Percentiles rank a stretch among this genome's conserved stretches.
These are phyloP conservation scores for Molanna angustata DNA, from an alignment of 2,888 invertebrate genomes.

Conservation along the genomic window DNA sequence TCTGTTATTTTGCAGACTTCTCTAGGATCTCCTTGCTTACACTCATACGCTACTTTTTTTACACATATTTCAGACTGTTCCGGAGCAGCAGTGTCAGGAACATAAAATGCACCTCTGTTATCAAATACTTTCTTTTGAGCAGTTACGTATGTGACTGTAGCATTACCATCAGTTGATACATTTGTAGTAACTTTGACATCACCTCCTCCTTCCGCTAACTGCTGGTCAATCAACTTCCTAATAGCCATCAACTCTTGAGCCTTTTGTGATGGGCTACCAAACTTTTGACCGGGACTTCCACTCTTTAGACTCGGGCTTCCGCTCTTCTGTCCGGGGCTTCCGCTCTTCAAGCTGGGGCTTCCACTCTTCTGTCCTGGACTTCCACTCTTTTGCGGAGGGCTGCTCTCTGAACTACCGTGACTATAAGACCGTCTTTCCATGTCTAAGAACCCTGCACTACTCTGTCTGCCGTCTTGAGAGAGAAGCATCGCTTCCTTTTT, in stretches of 20 bases:
- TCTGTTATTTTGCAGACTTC: not conserved
- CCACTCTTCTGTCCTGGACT: conserved; percentile 52
- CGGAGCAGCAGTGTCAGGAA: conserved; percentile 41
- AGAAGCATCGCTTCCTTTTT: conserved; percentile 79
- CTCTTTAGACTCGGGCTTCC: conserved; percentile 51
- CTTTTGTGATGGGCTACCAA: conserved; percentile 29
- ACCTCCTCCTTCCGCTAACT: conserved; percentile 50
- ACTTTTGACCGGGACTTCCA: conserved; percentile 30
- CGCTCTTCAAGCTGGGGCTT: conserved; percentile 44
- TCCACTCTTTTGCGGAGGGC: conserved; percentile 55
- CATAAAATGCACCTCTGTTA: conserved; percentile 51
- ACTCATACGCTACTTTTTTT: conserved; percentile 48
- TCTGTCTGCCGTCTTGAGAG: conserved; percentile 56
- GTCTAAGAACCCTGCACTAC: conserved; percentile 50
- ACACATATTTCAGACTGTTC: conserved; percentile 48
- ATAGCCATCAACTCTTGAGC: conserved; percentile 47
- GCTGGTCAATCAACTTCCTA: conserved; percentile 51
- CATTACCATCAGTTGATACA: conserved; percentile 30
- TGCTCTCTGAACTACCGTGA: conserved; percentile 60
- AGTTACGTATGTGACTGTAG: conserved; percentile 47
- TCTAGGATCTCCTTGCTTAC: conserved; percentile 44
- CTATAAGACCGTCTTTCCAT: conserved; percentile 53
- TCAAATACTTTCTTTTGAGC: conserved; percentile 44
- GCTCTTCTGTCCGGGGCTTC: conserved; percentile 51
- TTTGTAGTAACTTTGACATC: conserved; percentile 37